Conservation (phyloP, 2,113 vertebrate species). For the Solea solea region DNA sequence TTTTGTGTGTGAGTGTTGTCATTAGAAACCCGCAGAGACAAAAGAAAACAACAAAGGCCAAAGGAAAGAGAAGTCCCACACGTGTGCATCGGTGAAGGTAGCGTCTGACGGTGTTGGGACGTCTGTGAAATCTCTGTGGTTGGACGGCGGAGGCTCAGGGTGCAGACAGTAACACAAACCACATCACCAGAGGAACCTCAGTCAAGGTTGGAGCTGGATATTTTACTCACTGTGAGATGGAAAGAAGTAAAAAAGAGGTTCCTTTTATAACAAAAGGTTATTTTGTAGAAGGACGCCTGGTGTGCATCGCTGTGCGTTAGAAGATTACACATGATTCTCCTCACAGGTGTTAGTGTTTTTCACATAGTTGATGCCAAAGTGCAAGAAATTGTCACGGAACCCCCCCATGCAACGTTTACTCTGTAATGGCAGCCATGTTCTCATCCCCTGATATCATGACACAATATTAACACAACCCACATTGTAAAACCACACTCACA, state of each 20-base stretch:
- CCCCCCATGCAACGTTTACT: neutral
- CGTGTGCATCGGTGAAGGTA: conserved; percentile 19
- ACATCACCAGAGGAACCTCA: conserved; percentile 29
- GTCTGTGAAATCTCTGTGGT: conserved; percentile 71
- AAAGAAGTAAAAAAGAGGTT: neutral
- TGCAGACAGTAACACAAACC: conserved; percentile 63
- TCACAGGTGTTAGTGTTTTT: conserved; percentile 45
- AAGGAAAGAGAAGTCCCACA: neutral
- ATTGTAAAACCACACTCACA: too few relatives aligned
- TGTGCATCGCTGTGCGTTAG: neutral
- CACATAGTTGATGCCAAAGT: too few relatives aligned
- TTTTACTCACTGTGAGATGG: conserved; percentile 6
- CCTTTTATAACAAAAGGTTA: neutral
- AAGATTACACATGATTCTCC: conserved; percentile 6
- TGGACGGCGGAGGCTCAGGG: conserved; percentile 14
- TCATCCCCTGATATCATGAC: too few relatives aligned
- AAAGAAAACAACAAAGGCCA: conserved; percentile 4
- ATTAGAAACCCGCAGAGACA: neutral
- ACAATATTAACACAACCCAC: too few relatives aligned
- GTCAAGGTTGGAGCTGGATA: conserved; percentile 47
- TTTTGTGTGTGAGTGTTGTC: neutral
- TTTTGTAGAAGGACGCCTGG: neutral
- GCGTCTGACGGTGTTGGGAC: conserved; percentile 10
- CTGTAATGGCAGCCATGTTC: neutral
- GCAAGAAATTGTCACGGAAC: neutral